Evolutionary conservation across 2,888 invertebrate species (phyloP), one percentile per base, ranked within the genome.

Genomic region (Baccha elongata): DNA sequence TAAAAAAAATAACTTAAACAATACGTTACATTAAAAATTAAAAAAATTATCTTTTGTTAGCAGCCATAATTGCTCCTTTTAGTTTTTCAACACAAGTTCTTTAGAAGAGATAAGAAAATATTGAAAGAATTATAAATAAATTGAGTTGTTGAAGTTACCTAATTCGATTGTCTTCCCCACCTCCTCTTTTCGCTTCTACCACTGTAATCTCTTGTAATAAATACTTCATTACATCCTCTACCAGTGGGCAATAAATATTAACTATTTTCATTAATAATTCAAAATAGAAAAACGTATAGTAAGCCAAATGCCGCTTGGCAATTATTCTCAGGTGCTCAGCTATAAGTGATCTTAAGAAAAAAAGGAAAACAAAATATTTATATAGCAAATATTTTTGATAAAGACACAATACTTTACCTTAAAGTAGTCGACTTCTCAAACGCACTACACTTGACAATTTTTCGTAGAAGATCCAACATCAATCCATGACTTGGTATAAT

Each of bases 221-320:
- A 79, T 87, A 90, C 0, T 85, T 85, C 72, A 88, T 83, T 0
- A 90, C 84, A 3, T 87, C 85, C n/a, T 85, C 74, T 0, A 91
- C 85, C 10, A 89, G n/a, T 2, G 85, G 83, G 0, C 87, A 86
- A 1, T 87, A 86, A n/a, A 88, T 86, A 40, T 88, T 86, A 1
- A 86, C 87, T 10, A 91, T 76, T 84, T 88, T 89, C 71, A 87
- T 88, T 15, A 91, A 83, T 71, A 91, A 86, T 69, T 91, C 90
- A 46, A 90, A 90, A 52, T 87, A 90, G 60, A 89, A 90, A 74
- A 89, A 90, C 10, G 91, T 89, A 84, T 88, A 89, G 64, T 89
- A 90, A 1, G 91, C 89, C 74, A 91, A 76, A 85, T 90, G 90
- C 11, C 90, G 89, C n/a, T 88, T 88, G 0, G 89, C 88, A 60